phyloP scores from a whole-genome alignment of 1,140 invertebrate genomes.

The Saccostrea glomerata region DNA sequence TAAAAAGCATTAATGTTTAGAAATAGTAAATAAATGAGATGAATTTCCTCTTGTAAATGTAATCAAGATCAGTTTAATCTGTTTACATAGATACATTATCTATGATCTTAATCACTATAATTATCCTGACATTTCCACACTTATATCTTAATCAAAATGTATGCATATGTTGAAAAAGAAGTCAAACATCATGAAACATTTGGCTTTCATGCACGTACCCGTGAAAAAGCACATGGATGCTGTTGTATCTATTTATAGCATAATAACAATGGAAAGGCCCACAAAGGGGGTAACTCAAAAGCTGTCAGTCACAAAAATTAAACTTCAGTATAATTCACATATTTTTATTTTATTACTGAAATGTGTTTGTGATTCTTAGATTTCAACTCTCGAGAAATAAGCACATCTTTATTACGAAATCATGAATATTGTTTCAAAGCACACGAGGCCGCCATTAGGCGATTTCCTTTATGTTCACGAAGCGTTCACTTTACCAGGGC shows the following conservation, averaged over 20 bases:
- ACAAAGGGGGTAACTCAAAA: neutral
- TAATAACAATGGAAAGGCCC: slow-evolving; percentile 27
- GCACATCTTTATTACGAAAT: neutral
- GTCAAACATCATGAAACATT: neutral
- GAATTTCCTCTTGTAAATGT: too few relatives aligned
- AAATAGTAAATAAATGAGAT: too few relatives aligned
- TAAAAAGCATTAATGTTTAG: too few relatives aligned
- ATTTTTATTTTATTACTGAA: slow-evolving; percentile 14
- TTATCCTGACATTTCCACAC: too few relatives aligned
- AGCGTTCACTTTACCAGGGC: neutral
- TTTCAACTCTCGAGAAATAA: neutral
- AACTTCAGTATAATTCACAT: neutral
- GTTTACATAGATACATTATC: too few relatives aligned
- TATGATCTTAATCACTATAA: too few relatives aligned
- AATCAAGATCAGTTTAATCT: too few relatives aligned
- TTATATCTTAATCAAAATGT: too few relatives aligned
- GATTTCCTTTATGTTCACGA: slow-evolving; percentile 17
- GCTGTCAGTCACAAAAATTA: neutral
- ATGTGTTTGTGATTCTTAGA: neutral
- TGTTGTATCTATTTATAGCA: slow-evolving; percentile 13
- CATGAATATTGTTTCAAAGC: neutral
- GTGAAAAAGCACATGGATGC: slow-evolving; percentile 26
- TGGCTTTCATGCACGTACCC: slow-evolving; percentile 7
- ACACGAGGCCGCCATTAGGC: slow-evolving; percentile 14
- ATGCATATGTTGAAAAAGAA: too few relatives aligned